phyloP scores from a whole-genome alignment of 2,888 invertebrate genomes.

The Dryobota labecula region DNA sequence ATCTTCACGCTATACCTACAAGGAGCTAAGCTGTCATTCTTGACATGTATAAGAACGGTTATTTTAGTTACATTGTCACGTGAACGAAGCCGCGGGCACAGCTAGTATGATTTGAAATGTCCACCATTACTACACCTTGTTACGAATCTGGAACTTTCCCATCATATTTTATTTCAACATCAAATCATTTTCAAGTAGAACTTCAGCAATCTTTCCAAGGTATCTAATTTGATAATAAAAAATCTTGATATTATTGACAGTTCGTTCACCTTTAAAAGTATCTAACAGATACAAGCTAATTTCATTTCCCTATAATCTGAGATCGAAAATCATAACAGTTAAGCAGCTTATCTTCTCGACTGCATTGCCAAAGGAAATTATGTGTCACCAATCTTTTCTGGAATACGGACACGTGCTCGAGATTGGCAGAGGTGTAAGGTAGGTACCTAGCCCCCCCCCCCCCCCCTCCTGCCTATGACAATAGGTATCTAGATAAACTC shows the following conservation, averaged over 20 bases:
- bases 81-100: too few species aligned
- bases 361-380: slow-evolving; percentile 35
- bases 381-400: neutral
- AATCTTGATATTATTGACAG: neutral
- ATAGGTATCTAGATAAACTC: neutral
- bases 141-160: too few species aligned
- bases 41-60: too few species aligned
- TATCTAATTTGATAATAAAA: neutral
- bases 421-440: neutral
- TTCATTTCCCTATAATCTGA: slow-evolving; percentile 34
- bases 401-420: neutral
- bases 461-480: slow-evolving; percentile 1
- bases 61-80: too few species aligned
- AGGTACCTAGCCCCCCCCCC: too few species aligned
- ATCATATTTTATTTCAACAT: too few species aligned
- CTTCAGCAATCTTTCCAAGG: neutral
- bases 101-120: too few species aligned
- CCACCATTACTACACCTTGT: too few species aligned
- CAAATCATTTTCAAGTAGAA: neutral
- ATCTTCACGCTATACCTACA: too few species aligned
- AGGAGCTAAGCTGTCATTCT: too few species aligned
- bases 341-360: slow-evolving; percentile 28
- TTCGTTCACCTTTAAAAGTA: slow-evolving; percentile 18
- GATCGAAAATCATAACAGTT: slow-evolving; percentile 13
- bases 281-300: neutral